Conservation (phyloP, 1,140 invertebrate species). For the Antheraea mylitta region DNA sequence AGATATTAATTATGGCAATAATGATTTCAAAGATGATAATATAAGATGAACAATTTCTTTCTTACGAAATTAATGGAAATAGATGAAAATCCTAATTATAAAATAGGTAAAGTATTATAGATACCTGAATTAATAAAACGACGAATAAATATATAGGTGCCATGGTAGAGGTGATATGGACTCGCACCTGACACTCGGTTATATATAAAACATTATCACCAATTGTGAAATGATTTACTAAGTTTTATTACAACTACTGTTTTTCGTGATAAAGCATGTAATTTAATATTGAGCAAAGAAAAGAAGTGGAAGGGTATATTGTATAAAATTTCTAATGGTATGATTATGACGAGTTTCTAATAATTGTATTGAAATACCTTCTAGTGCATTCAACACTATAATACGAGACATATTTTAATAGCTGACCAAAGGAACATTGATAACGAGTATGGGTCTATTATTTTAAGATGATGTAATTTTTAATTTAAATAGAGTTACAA, state of each 20-base stretch:
- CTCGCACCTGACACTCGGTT: conserved; percentile 31
- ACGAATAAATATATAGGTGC: conserved; percentile 46
- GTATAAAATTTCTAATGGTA: background rate
- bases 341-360: background rate
- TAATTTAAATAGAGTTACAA: too few relatives aligned
- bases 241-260: conserved; percentile 17
- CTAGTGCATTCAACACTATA: too few relatives aligned
- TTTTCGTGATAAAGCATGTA: conserved; percentile 36
- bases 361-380: background rate
- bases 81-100: too few relatives aligned
- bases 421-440: too few relatives aligned
- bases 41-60: too few relatives aligned
- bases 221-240: conserved; percentile 39
- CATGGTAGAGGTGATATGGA: conserved; percentile 48
- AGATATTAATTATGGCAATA: too few relatives aligned
- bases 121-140: conserved; percentile 58
- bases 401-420: too few relatives aligned
- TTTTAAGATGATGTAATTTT: too few relatives aligned
- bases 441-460: too few relatives aligned
- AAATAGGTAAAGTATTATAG: conserved; percentile 11
- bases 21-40: too few relatives aligned
- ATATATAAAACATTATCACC: conserved; percentile 47
- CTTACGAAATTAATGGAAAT: background rate
- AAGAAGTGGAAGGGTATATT: background rate
- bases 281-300: background rate